phyloP scores from a whole-genome alignment of 2,797 vertebrate genomes.

The Lepilemur ruficaudatus region DNA sequence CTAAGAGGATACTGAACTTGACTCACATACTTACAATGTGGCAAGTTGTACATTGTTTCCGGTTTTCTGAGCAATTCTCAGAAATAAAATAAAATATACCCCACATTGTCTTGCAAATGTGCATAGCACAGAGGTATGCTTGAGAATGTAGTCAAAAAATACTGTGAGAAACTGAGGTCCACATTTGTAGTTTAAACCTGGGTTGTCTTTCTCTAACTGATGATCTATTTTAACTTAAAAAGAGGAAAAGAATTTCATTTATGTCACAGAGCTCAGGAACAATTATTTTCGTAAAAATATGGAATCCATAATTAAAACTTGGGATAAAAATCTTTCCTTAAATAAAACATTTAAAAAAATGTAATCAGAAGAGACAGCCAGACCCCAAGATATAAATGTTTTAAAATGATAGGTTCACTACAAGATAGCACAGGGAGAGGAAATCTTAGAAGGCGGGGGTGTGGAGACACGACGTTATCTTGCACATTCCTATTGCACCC shows the following conservation, averaged over 20 bases:
- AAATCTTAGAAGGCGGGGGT: neutral
- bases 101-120: neutral
- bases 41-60: constrained; percentile 35
- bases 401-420: neutral
- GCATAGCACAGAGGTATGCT: neutral
- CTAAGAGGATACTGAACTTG: constrained; percentile 72
- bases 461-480: neutral
- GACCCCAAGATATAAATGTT: neutral
- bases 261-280: neutral
- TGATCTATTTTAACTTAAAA: neutral
- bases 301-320: neutral
- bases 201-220: neutral
- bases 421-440: neutral
- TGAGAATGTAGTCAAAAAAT: neutral
- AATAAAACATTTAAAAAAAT: neutral
- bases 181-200: neutral
- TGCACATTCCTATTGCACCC: neutral
- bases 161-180: neutral
- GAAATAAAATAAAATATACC: neutral
- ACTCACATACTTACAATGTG: constrained; percentile 44
- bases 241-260: neutral
- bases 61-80: constrained; percentile 12
- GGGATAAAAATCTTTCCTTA: neutral
- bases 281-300: constrained; percentile 6
- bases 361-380: neutral